phyloP scores from a whole-genome alignment of 2,888 invertebrate species.

The Eilema sororculum region DNA sequence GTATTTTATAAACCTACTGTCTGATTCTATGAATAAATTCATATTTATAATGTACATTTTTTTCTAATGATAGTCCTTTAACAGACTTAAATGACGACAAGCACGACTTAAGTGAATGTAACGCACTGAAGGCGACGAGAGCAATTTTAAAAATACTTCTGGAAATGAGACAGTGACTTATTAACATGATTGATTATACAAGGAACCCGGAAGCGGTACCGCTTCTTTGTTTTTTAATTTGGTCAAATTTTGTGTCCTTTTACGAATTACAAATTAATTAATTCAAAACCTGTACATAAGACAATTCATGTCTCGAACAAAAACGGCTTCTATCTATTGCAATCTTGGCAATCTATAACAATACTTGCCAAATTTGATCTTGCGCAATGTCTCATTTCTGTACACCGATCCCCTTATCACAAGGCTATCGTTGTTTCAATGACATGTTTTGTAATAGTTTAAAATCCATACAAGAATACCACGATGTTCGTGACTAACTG shows the following conservation, averaged over 20 bases:
- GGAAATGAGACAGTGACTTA: background rate
- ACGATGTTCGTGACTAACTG: background rate
- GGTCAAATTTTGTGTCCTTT: background rate
- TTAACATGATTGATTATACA: background rate
- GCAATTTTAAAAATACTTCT: too few species aligned
- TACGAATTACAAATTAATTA: constrained; percentile 1
- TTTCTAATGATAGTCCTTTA: too few species aligned
- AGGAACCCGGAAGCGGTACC: background rate
- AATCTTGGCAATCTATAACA: constrained; percentile 28
- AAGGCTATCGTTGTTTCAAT: constrained; percentile 23
- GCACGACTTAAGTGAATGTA: too few species aligned
- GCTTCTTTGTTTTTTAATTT: constrained; percentile 10
- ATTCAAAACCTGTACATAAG: constrained; percentile 25
- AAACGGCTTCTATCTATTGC: constrained; percentile 30
- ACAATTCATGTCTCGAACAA: constrained; percentile 33
- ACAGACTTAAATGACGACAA: too few species aligned
- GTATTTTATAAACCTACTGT: too few species aligned
- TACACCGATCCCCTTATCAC: constrained; percentile 23
- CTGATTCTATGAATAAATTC: too few species aligned
- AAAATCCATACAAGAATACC: constrained; percentile 5
- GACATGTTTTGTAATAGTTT: constrained; percentile 14
- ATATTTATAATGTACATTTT: too few species aligned
- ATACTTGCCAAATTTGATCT: constrained; percentile 31
- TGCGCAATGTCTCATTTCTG: constrained; percentile 21
- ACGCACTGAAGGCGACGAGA: too few species aligned